A percentile compares a stretch with the other conserved stretches of the same genome.
phyloP scores from a whole-genome alignment of 2,797 vertebrate species.

The Microctenopoma lineatum region DNA sequence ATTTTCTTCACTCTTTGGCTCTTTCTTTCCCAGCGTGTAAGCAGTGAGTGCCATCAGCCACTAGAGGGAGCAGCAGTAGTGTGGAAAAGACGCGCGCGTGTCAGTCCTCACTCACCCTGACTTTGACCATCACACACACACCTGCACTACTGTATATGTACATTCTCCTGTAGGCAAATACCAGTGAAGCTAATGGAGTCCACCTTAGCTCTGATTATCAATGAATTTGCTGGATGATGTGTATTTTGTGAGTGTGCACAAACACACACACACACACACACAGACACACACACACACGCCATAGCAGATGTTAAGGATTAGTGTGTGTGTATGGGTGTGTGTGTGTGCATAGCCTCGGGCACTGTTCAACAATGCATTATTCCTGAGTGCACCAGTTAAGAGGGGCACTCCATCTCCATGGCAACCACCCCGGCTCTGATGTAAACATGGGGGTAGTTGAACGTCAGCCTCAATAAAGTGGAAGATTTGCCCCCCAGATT shows the following conservation, averaged over 20 bases:
- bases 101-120: constrained; percentile 55
- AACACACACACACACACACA: constrained; percentile 33
- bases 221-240: constrained; percentile 63
- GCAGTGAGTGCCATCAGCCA: constrained; percentile 69
- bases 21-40: background rate
- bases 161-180: constrained; percentile 68
- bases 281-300: constrained; percentile 73
- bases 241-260: constrained; percentile 60
- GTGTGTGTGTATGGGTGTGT: constrained; percentile 62
- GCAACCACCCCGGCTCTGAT: constrained; percentile 76
- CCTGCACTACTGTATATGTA: constrained; percentile 46
- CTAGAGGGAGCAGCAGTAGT: constrained; percentile 86
- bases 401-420: constrained; percentile 83
- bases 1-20: constrained; percentile 13
- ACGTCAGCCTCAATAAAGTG: constrained; percentile 67
- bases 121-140: constrained; percentile 52
- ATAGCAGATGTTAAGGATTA: constrained; percentile 77
- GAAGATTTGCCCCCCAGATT: constrained; percentile 45
- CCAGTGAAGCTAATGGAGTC: constrained; percentile 71
- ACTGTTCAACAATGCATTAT: constrained; percentile 86
- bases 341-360: constrained; percentile 79
- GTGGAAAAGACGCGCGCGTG: constrained; percentile 59
- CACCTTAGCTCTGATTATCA: constrained; percentile 78
- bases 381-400: constrained; percentile 85
- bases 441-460: constrained; percentile 80